These are phyloP conservation scores for Tenthredo livida DNA, from an alignment of 2,888 invertebrate species.

Conservation along the genomic window DNA sequence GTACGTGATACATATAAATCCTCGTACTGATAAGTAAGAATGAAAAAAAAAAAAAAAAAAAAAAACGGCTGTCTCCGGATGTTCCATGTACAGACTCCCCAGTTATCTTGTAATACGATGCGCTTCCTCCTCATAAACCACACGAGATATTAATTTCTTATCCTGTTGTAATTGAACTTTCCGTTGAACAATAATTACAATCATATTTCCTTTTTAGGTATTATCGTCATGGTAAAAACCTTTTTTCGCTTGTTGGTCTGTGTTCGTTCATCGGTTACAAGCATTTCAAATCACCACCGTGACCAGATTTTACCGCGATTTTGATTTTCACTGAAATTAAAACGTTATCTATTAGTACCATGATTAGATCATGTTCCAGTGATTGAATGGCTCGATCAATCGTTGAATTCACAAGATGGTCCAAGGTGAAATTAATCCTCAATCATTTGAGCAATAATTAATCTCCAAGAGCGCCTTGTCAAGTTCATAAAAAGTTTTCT, in stretches of 20 bases:
- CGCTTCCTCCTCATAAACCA: too few species aligned
- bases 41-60: too few species aligned
- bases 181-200: too few species aligned
- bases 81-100: too few species aligned
- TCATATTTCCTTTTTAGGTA: too few species aligned
- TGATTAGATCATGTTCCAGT: conserved; percentile 6
- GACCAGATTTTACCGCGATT: neutral
- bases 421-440: neutral
- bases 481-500: too few species aligned
- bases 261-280: neutral
- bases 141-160: too few species aligned
- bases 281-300: neutral
- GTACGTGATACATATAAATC: too few species aligned
- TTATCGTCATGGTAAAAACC: neutral
- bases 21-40: too few species aligned
- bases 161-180: too few species aligned
- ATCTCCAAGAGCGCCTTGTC: neutral
- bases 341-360: neutral
- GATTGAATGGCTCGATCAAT: neutral
- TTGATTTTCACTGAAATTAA: neutral
- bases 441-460: neutral
- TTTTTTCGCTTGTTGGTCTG: conserved; percentile 12
- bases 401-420: conserved; percentile 4
- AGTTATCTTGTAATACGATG: too few species aligned
- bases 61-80: too few species aligned